Evolutionary conservation across 1,140 invertebrate species (phyloP).

Genomic region (Zaprionus lachaisei): DNA sequence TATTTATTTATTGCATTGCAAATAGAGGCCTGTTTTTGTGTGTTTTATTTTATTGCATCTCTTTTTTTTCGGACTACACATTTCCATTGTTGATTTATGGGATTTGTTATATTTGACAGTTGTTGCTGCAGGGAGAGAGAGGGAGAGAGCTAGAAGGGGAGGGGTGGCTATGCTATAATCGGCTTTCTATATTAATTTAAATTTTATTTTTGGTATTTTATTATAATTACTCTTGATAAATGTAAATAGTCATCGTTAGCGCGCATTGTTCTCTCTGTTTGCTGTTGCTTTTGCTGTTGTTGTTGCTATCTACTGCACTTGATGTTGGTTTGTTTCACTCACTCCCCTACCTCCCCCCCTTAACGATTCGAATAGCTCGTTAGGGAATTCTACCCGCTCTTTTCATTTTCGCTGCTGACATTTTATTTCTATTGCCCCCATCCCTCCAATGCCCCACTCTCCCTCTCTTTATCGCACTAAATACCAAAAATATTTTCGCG

Average conservation of each 20-base stretch:
- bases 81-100: conserved; percentile 80
- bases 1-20: conserved; percentile 44
- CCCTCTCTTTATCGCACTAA: background rate
- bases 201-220: conserved; percentile 83
- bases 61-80: conserved; percentile 36
- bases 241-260: conserved; percentile 78
- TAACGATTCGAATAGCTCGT: conserved; percentile 36
- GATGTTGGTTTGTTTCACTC: conserved; percentile 57
- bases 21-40: conserved; percentile 39
- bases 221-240: conserved; percentile 84
- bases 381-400: conserved; percentile 42
- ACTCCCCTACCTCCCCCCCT: background rate
- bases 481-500: conserved; percentile 66
- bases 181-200: conserved; percentile 84
- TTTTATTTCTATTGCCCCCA: conserved; percentile 27
- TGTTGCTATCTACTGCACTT: conserved; percentile 62
- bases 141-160: conserved; percentile 22
- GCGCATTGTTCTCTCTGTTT: conserved; percentile 45
- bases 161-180: conserved; percentile 65
- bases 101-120: conserved; percentile 81
- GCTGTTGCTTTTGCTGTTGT: conserved; percentile 35
- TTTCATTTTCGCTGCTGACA: conserved; percentile 44
- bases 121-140: conserved; percentile 15
- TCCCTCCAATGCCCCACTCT: background rate
- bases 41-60: conserved; percentile 36